phyloP scores from a whole-genome alignment of 2,888 invertebrate genomes.

The Spilarctia lutea region DNA sequence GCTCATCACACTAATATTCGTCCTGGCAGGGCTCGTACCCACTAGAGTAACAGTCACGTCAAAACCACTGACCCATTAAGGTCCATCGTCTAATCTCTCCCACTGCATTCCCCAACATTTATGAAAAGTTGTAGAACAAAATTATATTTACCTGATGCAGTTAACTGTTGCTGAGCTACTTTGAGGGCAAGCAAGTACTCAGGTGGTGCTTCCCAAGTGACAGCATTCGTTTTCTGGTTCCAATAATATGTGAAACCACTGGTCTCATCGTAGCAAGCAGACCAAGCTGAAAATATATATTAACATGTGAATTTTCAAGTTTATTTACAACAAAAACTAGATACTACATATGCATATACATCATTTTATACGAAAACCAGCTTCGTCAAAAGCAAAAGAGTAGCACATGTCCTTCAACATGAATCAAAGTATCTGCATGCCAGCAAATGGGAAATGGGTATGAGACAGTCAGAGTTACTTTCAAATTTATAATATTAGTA shows the following conservation, averaged over 20 bases:
- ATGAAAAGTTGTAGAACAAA: neutral
- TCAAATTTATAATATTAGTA: no score
- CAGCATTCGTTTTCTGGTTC: conserved; percentile 87
- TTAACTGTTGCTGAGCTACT: conserved; percentile 77
- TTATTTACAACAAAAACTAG: neutral
- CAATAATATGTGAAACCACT: conserved; percentile 88
- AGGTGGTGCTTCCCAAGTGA: conserved; percentile 88
- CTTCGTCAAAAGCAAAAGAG: no score
- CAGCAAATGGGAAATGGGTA: no score
- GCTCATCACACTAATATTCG: no score
- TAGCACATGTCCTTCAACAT: no score
- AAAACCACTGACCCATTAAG: neutral
- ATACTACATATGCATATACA: no score
- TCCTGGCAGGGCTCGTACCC: no score
- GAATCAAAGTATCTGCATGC: no score
- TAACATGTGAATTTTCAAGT: neutral
- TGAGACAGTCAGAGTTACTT: no score
- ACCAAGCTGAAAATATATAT: conserved; percentile 80
- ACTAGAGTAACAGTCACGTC: no score
- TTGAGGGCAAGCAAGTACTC: conserved; percentile 80
- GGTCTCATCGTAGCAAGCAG: conserved; percentile 86
- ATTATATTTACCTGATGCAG: conserved; percentile 62
- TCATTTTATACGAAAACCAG: no score
- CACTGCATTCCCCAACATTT: neutral
- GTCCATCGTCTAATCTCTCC: neutral